These are phyloP conservation scores for Agrotis segetum DNA, from an alignment of 2,888 invertebrate genomes.

Conservation along the genomic window DNA sequence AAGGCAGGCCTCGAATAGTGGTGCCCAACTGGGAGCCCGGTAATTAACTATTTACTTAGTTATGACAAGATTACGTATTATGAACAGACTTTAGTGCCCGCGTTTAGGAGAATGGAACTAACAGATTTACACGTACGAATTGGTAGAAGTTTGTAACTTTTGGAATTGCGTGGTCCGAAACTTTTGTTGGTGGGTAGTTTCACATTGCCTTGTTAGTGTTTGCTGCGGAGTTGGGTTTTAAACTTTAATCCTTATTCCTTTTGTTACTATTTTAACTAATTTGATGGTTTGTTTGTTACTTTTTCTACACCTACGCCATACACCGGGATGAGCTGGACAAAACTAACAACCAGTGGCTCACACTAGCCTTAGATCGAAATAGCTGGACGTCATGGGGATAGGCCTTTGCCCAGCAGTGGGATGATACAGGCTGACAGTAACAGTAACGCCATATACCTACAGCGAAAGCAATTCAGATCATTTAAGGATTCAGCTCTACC, in stretches of 20 bases:
- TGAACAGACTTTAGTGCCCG: conserved; percentile 48
- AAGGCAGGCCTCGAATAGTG: conserved; percentile 38
- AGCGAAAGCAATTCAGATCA: too few species aligned
- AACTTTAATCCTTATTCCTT: conserved; percentile 15
- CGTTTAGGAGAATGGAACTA: conserved; percentile 45
- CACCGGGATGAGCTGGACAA: neutral
- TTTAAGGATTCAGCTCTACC: too few species aligned
- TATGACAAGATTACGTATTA: conserved; percentile 68
- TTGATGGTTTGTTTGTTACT: neutral
- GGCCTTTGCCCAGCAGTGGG: too few species aligned
- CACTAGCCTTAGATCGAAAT: too few species aligned
- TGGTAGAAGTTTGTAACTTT: conserved; percentile 30
- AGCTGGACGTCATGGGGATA: too few species aligned
- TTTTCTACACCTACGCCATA: conserved; percentile 7
- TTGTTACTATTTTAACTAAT: conserved; percentile 15
- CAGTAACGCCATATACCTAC: too few species aligned
- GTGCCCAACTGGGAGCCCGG: conserved; percentile 49
- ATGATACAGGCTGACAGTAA: too few species aligned
- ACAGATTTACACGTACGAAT: conserved; percentile 42
- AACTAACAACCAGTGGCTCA: too few species aligned
- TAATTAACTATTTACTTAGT: conserved; percentile 71
- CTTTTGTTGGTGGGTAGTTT: conserved; percentile 41
- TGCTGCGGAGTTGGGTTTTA: conserved; percentile 20
- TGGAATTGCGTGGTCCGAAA: conserved; percentile 23
- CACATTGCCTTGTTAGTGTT: conserved; percentile 25